A percentile compares a stretch with the other conserved stretches of the same genome.
phyloP scores from a whole-genome alignment of 1,140 invertebrate species.

The Trinorchestia longiramus region DNA sequence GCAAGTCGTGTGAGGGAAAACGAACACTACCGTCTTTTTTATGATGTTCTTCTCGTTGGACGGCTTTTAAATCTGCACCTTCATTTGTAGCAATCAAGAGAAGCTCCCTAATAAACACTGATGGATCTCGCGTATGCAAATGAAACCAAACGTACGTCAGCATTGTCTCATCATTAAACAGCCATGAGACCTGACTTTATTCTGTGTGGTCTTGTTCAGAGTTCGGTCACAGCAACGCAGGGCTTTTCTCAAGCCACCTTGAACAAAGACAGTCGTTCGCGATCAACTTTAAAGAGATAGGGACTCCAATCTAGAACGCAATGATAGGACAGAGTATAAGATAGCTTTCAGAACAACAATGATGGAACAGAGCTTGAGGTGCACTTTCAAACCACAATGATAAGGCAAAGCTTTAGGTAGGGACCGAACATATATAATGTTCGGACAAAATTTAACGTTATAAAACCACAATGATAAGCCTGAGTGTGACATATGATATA shows the following conservation, averaged over 20 bases:
- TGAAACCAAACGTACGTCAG: not conserved
- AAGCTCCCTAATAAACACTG: conserved; percentile 17
- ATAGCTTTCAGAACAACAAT: not conserved
- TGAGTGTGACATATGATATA: too few relatives aligned
- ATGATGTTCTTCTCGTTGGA: not conserved
- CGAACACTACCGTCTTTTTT: too few relatives aligned
- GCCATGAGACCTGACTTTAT: too few relatives aligned
- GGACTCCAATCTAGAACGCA: not conserved
- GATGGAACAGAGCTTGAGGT: not conserved
- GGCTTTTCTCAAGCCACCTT: too few relatives aligned
- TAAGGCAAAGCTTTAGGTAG: too few relatives aligned
- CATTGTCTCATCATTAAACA: conserved; percentile 5
- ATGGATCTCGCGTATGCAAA: conserved; percentile 14
- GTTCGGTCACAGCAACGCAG: too few relatives aligned
- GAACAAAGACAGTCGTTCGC: not conserved
- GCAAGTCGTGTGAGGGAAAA: too few relatives aligned
- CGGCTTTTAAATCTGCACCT: conserved; percentile 31
- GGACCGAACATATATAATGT: too few relatives aligned
- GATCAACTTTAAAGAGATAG: not conserved
- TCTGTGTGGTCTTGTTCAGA: too few relatives aligned
- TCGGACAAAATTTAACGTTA: too few relatives aligned
- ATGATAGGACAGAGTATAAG: not conserved
- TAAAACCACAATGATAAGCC: too few relatives aligned
- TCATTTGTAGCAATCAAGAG: conserved; percentile 47
- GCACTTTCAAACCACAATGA: too few relatives aligned